These are phyloP conservation scores for Bothrops jararaca DNA, from an alignment of 2,113 vertebrate species.

Conservation along the genomic window DNA sequence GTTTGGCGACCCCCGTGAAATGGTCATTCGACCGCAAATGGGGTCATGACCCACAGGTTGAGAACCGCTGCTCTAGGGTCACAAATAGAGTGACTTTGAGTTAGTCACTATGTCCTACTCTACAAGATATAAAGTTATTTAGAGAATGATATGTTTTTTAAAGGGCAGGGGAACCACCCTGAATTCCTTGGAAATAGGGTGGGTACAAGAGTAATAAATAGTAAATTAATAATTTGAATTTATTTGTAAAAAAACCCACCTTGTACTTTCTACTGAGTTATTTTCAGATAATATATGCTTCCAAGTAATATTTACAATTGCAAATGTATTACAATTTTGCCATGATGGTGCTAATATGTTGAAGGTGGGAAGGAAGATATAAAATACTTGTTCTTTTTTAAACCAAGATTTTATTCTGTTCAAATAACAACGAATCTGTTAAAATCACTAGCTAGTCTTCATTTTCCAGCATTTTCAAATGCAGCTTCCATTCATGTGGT, in stretches of 20 bases:
- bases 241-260: not conserved
- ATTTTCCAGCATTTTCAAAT: not conserved
- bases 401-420: not conserved
- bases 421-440: not conserved
- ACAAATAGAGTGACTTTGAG: not conserved
- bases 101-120: not conserved
- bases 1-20: no score
- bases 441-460: not conserved
- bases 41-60: no score
- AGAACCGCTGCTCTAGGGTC: not conserved
- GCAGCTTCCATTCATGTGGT: not conserved
- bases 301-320: not conserved
- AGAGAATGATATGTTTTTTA: not conserved
- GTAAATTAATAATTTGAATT: not conserved
- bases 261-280: not conserved
- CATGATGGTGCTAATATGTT: not conserved
- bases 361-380: not conserved
- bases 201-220: not conserved
- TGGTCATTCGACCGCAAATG: no score
- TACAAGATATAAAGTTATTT: not conserved
- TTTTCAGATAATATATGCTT: not conserved
- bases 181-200: not conserved
- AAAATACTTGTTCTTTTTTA: not conserved
- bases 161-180: not conserved
- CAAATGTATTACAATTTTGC: not conserved